phyloP scores from a whole-genome alignment of 2,888 invertebrate species.

The Sphecodes monilicornis region DNA sequence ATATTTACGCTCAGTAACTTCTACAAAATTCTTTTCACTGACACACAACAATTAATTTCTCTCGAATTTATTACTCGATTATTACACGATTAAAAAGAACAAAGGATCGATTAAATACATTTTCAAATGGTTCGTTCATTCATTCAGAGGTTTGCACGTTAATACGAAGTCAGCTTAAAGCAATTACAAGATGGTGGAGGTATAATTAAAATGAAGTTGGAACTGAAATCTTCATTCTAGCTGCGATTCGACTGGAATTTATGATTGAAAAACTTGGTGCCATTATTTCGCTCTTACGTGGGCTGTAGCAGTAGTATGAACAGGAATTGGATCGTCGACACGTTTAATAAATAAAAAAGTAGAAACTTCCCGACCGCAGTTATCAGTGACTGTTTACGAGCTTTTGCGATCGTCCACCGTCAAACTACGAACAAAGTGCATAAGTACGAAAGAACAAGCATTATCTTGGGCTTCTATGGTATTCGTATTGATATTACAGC shows the following conservation, averaged over 20 bases:
- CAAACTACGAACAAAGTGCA: conserved; percentile 15
- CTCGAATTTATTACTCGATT: not conserved
- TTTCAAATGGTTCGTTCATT: not conserved
- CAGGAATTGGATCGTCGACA: not conserved
- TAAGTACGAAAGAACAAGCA: conserved; percentile 17
- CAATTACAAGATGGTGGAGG: not conserved
- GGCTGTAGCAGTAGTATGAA: not conserved
- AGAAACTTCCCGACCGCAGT: conserved; percentile 3
- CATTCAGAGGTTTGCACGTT: not conserved
- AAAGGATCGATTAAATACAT: not conserved
- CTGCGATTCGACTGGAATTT: not conserved
- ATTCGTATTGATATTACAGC: not conserved
- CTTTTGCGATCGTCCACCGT: not conserved
- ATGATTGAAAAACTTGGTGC: not conserved
- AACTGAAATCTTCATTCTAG: not conserved
- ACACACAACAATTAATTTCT: not conserved
- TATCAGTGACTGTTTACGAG: conserved; percentile 17
- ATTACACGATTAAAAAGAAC: too few relatives aligned
- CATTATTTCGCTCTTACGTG: not conserved
- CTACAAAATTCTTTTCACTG: not conserved
- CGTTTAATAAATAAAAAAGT: conserved; percentile 20
- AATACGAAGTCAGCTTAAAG: not conserved
- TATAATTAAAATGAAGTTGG: not conserved
- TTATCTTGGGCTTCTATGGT: conserved; percentile 2
- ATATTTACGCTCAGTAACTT: not conserved